These are phyloP conservation scores for Chaenogobius annularis DNA, from an alignment of 2,113 vertebrate genomes.

Conservation along the genomic window DNA sequence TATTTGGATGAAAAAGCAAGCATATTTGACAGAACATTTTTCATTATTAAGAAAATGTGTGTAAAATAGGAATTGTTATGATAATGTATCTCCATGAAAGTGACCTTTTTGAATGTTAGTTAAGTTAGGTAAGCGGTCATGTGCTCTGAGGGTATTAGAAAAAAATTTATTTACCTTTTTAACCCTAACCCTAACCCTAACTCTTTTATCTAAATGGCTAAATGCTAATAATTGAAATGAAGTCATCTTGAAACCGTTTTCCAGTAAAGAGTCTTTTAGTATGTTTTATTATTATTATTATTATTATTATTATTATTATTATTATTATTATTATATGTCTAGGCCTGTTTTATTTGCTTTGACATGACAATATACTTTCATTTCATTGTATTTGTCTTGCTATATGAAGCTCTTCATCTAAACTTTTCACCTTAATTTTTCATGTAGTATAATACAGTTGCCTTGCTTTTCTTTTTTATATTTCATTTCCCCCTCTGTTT, in stretches of 20 bases:
- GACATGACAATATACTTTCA: not conserved
- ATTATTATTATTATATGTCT: too few species aligned
- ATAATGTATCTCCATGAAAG: too few species aligned
- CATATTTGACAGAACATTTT: not conserved
- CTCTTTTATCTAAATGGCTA: not conserved
- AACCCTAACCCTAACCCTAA: too few species aligned
- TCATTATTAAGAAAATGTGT: not conserved
- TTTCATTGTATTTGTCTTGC: not conserved
- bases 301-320: too few species aligned
- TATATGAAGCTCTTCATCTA: not conserved
- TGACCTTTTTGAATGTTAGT: too few species aligned
- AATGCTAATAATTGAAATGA: too few species aligned
- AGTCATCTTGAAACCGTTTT: not conserved
- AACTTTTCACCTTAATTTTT: not conserved
- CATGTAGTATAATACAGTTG: not conserved
- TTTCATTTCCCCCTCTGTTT: too few species aligned
- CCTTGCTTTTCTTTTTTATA: too few species aligned
- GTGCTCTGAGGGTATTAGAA: not conserved
- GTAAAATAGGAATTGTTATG: not conserved
- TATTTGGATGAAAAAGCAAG: too few species aligned
- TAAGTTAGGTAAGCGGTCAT: not conserved
- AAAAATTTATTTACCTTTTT: too few species aligned
- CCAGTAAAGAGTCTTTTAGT: not conserved
- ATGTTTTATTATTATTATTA: not conserved
- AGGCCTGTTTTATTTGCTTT: not conserved